Evolutionary conservation across 2,113 vertebrate genomes (phyloP).

Genomic region (Aramus guarauna): DNA sequence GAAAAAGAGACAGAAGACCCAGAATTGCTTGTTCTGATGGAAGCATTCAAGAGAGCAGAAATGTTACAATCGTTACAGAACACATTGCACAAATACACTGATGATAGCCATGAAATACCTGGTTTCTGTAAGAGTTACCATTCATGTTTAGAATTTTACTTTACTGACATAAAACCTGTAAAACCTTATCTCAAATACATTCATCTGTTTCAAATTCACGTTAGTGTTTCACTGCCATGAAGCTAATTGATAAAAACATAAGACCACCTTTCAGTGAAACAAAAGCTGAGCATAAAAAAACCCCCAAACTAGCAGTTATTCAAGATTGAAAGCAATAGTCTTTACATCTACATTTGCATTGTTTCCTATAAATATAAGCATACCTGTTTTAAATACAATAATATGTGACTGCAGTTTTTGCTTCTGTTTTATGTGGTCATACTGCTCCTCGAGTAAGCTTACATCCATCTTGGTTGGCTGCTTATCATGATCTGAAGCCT

Average conservation of each 20-base stretch:
- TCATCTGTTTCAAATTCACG: background rate
- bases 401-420: slow-evolving; percentile 74
- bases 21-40: background rate
- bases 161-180: background rate
- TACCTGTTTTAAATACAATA: slow-evolving; percentile 79
- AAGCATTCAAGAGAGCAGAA: background rate
- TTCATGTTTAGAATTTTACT: background rate
- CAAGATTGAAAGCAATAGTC: background rate
- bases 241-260: background rate
- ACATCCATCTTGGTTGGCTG: slow-evolving; percentile 77
- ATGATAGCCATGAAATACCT: background rate
- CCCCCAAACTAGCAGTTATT: background rate
- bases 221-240: background rate
- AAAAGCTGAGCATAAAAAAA: background rate
- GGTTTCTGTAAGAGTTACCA: background rate
- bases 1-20: background rate
- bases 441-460: slow-evolving; percentile 76
- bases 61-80: background rate
- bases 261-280: background rate
- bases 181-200: background rate
- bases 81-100: background rate
- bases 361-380: background rate
- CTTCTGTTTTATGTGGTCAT: slow-evolving; percentile 73
- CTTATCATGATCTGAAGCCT: slow-evolving; percentile 47
- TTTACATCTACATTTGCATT: background rate